These are phyloP conservation scores for Drosophila longiperda DNA, from an alignment of 2,888 invertebrate genomes.

Conservation along the genomic window DNA sequence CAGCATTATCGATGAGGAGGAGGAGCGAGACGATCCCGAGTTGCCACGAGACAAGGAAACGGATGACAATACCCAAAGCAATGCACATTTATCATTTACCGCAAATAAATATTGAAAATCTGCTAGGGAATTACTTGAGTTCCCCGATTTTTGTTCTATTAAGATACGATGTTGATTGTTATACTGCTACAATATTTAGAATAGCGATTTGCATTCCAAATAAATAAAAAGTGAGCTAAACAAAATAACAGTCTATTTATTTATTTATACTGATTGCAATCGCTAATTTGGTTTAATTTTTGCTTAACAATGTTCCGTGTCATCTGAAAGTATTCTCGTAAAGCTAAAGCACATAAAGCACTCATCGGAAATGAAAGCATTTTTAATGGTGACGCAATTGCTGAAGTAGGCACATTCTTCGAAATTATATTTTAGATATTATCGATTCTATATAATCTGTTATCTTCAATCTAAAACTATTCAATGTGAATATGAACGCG, in stretches of 20 bases:
- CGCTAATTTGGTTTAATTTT: conserved; percentile 1
- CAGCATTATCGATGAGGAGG: conserved; percentile 93
- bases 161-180: conserved; percentile 52
- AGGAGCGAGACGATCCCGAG: conserved; percentile 87
- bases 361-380: background rate
- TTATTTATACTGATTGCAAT: conserved; percentile 1
- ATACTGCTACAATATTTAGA: conserved; percentile 28
- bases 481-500: background rate
- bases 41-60: conserved; percentile 81
- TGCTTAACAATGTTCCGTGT: background rate
- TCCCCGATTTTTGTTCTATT: conserved; percentile 36
- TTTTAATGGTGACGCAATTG: background rate
- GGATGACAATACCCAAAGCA: conserved; percentile 82
- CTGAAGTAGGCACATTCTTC: background rate
- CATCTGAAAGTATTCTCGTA: background rate
- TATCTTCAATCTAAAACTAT: background rate
- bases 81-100: conserved; percentile 74
- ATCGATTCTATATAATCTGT: background rate
- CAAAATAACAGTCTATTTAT: background rate
- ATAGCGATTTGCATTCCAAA: conserved; percentile 36
- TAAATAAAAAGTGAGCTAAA: conserved; percentile 41
- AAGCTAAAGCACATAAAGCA: background rate
- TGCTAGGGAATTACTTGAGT: background rate
- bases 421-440: background rate
- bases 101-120: conserved; percentile 59